Percentiles rank a stretch among this genome's conserved stretches.
phyloP scores from a whole-genome alignment of 2,888 invertebrate species.

The Leucoptera coffeella region DNA sequence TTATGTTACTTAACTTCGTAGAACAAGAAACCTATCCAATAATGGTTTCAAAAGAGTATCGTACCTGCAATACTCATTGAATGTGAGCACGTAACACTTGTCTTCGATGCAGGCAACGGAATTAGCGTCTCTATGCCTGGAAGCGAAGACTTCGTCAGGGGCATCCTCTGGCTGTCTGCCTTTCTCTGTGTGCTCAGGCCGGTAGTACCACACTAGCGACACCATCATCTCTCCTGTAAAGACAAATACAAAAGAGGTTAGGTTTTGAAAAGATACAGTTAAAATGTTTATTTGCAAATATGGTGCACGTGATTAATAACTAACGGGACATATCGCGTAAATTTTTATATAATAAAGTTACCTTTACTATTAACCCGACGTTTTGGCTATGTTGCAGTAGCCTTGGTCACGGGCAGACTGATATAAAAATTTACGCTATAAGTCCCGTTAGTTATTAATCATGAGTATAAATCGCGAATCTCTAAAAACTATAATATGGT shows the following conservation, averaged over 20 bases:
- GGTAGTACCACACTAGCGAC: slow-evolving; percentile 94
- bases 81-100: slow-evolving; percentile 93
- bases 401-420: neutral
- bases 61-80: slow-evolving; percentile 94
- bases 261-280: neutral
- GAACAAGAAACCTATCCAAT: no score
- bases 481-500: no score
- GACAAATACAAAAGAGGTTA: neutral
- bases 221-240: slow-evolving; percentile 92
- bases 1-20: no score
- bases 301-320: no score
- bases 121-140: slow-evolving; percentile 90
- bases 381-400: no score
- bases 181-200: slow-evolving; percentile 93
- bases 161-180: slow-evolving; percentile 76
- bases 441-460: no score
- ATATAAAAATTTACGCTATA: neutral
- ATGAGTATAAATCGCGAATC: no score
- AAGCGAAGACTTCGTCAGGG: slow-evolving; percentile 91
- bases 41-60: no score
- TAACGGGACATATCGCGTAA: no score
- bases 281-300: neutral
- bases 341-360: no score
- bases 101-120: slow-evolving; percentile 97
- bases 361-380: no score